Evolutionary conservation across 1,140 invertebrate species (phyloP).

Genomic region (Cotesia vestalis): DNA sequence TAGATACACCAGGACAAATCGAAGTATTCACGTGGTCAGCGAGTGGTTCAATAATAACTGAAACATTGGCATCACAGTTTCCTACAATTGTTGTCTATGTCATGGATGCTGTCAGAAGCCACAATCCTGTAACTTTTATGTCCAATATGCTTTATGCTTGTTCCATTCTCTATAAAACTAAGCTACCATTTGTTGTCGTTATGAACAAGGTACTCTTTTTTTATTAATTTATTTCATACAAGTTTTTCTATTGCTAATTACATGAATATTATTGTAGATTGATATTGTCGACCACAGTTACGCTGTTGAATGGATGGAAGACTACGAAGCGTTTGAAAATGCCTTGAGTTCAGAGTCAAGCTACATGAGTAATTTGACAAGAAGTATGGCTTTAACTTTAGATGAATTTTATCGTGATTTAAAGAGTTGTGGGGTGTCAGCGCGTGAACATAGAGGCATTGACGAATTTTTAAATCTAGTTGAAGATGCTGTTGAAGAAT

Average conservation of each 20-base stretch:
- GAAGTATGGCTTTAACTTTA: constrained; percentile 91
- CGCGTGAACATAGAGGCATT: constrained; percentile 81
- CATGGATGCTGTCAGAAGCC: constrained; percentile 91
- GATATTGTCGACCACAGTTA: constrained; percentile 90
- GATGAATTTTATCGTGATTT: constrained; percentile 93
- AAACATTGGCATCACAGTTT: constrained; percentile 89
- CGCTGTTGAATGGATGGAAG: constrained; percentile 96
- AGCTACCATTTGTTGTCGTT: constrained; percentile 93
- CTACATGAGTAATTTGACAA: constrained; percentile 90
- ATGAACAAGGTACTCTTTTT: constrained; percentile 89
- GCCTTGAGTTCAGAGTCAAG: constrained; percentile 83
- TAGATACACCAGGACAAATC: constrained; percentile 99
- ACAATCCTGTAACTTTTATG: constrained; percentile 97
- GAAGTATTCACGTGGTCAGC: constrained; percentile 99
- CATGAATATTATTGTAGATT: constrained; percentile 68
- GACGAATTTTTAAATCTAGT: constrained; percentile 76
- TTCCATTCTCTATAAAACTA: constrained; percentile 98
- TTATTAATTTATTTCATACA: background rate
- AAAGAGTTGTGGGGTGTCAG: constrained; percentile 83
- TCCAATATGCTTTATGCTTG: constrained; percentile 99
- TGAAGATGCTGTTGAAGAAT: constrained; percentile 75
- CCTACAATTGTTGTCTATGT: constrained; percentile 96
- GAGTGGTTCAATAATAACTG: constrained; percentile 96
- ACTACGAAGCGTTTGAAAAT: constrained; percentile 95
- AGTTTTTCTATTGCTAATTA: constrained; percentile 25